These are phyloP conservation scores for Lophius americanus DNA, from an alignment of 2,797 vertebrate species.

Conservation along the genomic window DNA sequence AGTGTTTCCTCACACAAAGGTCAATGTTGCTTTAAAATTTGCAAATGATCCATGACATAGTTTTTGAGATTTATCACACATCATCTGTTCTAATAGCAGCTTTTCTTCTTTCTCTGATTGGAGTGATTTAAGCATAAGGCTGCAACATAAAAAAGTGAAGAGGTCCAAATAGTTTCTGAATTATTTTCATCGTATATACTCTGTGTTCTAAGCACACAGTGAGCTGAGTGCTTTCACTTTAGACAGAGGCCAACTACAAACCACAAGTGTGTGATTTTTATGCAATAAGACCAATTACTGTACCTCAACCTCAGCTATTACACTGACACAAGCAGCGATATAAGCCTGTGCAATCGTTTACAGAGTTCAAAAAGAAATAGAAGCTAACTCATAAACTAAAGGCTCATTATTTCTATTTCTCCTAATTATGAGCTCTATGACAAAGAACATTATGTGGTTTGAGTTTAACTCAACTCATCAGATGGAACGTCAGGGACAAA, in stretches of 20 bases:
- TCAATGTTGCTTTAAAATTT: too few relatives aligned
- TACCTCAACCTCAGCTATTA: slow-evolving; percentile 17
- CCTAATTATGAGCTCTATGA: not conserved
- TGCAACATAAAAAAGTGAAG: too few relatives aligned
- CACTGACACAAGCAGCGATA: slow-evolving; percentile 6
- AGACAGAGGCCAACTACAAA: slow-evolving; percentile 21
- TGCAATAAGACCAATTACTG: slow-evolving; percentile 19
- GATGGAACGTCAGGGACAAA: not conserved
- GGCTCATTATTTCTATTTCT: slow-evolving; percentile 11
- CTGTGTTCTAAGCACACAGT: too few relatives aligned
- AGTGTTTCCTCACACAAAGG: too few relatives aligned
- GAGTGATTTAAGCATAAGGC: too few relatives aligned
- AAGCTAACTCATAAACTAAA: not conserved
- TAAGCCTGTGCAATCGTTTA: not conserved
- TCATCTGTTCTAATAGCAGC: too few relatives aligned
- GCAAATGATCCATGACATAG: too few relatives aligned
- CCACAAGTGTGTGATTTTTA: slow-evolving; percentile 9
- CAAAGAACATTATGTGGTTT: slow-evolving; percentile 18
- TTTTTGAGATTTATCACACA: too few relatives aligned
- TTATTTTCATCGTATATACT: too few relatives aligned
- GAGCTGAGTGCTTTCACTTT: slow-evolving; percentile 13
- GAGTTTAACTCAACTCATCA: slow-evolving; percentile 1
- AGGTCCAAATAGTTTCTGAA: too few relatives aligned
- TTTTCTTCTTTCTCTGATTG: too few relatives aligned
- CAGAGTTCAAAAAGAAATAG: not conserved